Evolutionary conservation across 2,113 vertebrate species (phyloP).

Genomic region (Oenanthe oenanthe): DNA sequence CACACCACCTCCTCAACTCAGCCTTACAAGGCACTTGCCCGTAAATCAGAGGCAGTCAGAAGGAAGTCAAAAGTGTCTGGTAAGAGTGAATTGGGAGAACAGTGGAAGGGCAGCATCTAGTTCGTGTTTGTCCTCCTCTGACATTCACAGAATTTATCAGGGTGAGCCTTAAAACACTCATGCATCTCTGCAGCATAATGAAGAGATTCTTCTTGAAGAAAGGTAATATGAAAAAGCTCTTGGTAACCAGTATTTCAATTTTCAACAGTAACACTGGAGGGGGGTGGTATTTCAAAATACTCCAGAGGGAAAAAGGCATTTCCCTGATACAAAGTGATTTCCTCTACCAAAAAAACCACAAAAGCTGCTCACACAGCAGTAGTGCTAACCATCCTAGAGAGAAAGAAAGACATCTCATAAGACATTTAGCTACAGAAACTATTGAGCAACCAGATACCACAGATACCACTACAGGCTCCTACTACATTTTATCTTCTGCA

Average conservation of each 20-base stretch:
- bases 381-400: fast-evolving
- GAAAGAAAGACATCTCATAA: not conserved
- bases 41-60: not conserved
- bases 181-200: not conserved
- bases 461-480: not conserved
- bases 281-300: not conserved
- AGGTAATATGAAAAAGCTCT: not conserved
- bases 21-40: not conserved
- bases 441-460: not conserved
- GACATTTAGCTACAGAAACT: not conserved
- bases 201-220: not conserved
- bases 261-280: not conserved
- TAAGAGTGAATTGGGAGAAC: not conserved
- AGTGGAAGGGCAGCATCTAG: not conserved
- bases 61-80: not conserved
- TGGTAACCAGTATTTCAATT: not conserved
- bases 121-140: not conserved
- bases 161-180: not conserved
- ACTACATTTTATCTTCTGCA: not conserved
- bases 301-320: not conserved
- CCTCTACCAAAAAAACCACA: not conserved
- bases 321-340: not conserved
- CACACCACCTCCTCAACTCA: not conserved
- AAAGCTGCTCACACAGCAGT: not conserved
- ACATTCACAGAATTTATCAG: fast-evolving